A percentile compares a stretch with the other conserved stretches of the same genome.
These are phyloP conservation scores for Pachypeltis micranthus DNA, from an alignment of 1,140 invertebrate species.

Conservation along the genomic window DNA sequence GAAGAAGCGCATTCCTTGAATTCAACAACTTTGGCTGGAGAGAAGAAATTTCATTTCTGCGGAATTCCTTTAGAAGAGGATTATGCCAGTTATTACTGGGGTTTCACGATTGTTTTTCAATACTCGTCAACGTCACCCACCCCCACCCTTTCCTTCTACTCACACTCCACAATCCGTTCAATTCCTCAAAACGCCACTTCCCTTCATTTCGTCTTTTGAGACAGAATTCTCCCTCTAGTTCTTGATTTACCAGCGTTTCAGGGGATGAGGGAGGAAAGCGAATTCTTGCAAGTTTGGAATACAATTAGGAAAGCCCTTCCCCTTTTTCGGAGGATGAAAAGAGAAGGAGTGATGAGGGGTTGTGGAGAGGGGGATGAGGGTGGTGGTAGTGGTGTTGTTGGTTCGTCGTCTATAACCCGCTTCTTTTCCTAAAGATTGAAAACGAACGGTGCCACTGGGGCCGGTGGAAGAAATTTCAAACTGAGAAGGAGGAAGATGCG, in stretches of 20 bases:
- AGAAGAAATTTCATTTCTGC: constrained; percentile 4
- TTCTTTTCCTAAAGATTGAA: no score
- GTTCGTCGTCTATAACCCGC: no score
- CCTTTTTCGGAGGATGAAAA: no score
- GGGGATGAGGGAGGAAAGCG: background rate
- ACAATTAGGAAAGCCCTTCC: background rate
- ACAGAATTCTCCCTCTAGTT: background rate
- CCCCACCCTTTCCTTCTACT: background rate
- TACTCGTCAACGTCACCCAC: constrained; percentile 1
- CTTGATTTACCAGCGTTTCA: background rate
- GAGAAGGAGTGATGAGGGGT: no score
- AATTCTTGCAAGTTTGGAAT: background rate
- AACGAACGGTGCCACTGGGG: no score
- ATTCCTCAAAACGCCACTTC: background rate
- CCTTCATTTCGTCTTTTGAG: background rate
- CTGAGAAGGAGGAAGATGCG: no score
- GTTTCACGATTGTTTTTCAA: background rate
- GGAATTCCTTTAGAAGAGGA: constrained; percentile 1
- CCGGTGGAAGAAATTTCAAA: no score
- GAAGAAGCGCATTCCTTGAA: no score
- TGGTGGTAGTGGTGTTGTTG: no score
- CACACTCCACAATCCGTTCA: background rate
- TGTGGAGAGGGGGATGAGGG: no score
- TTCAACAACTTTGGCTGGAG: no score
- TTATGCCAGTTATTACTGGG: constrained; percentile 1